Evolutionary conservation across 2,113 vertebrate species (phyloP).

Genomic region (Sapajus apella): DNA sequence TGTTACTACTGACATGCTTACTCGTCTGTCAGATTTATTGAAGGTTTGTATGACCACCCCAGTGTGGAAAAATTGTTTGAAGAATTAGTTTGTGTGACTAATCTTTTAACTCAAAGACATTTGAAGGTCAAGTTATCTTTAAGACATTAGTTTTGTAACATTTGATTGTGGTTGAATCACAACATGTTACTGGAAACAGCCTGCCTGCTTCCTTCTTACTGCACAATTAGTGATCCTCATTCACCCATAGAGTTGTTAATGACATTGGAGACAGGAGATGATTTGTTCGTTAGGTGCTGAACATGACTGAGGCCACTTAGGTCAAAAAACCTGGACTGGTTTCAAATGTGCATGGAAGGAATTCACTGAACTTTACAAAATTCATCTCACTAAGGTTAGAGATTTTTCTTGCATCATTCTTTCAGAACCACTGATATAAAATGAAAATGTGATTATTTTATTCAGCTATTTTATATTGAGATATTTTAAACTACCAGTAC

Average conservation of each 20-base stretch:
- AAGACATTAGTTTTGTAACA: conserved; percentile 56
- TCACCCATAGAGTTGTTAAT: conserved; percentile 56
- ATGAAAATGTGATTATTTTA: conserved; percentile 49
- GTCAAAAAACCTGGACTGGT: conserved; percentile 67
- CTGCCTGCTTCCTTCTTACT: conserved; percentile 53
- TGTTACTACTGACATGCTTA: conserved; percentile 96
- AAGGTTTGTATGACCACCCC: conserved; percentile 88
- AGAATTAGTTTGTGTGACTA: conserved; percentile 38
- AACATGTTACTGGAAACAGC: conserved; percentile 37
- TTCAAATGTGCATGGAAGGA: conserved; percentile 60
- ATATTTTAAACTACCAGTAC: conserved; percentile 49
- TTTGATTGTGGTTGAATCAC: conserved; percentile 50
- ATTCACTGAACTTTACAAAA: conserved; percentile 68
- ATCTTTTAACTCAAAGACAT: conserved; percentile 51
- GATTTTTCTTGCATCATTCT: conserved; percentile 72
- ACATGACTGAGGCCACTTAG: conserved; percentile 70
- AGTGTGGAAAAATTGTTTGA: conserved; percentile 44
- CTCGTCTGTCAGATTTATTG: conserved; percentile 94
- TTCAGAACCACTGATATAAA: conserved; percentile 69
- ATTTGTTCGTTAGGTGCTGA: conserved; percentile 70
- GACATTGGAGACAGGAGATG: conserved; percentile 67
- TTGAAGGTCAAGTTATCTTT: conserved; percentile 54
- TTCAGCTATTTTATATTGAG: conserved; percentile 57
- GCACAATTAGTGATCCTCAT: conserved; percentile 59
- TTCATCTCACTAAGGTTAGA: conserved; percentile 69